Evolutionary conservation across 2,113 vertebrate species (phyloP).

Genomic region (Halcyon malimbica): DNA sequence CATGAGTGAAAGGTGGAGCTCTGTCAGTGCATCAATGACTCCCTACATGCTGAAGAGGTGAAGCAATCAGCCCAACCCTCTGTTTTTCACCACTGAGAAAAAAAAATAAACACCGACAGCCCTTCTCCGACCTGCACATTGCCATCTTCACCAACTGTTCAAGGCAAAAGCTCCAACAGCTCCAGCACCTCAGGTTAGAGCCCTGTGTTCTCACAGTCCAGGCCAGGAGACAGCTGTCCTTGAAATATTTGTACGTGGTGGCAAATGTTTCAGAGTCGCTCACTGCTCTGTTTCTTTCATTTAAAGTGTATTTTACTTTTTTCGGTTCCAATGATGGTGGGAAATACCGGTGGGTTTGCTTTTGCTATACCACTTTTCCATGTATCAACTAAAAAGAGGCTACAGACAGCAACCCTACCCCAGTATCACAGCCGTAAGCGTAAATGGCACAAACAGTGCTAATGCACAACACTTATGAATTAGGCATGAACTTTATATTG

Average conservation of each 20-base stretch:
- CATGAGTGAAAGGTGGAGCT: not conserved
- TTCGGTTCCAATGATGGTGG: not conserved
- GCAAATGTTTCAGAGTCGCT: not conserved
- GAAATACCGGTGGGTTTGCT: not conserved
- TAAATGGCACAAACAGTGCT: not conserved
- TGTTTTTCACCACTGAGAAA: not conserved
- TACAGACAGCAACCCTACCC: not conserved
- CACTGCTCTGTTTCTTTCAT: not conserved
- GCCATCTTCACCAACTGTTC: not conserved
- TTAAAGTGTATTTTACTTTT: not conserved
- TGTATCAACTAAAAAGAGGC: not conserved
- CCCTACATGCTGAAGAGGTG: not conserved
- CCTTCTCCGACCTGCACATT: not conserved
- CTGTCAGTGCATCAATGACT: not conserved
- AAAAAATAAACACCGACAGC: not conserved
- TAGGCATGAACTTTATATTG: not conserved
- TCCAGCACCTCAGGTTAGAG: not conserved
- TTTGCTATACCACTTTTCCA: not conserved
- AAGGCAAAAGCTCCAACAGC: not conserved
- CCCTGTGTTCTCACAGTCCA: not conserved
- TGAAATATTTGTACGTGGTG: not conserved
- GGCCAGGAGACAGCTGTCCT: not conserved
- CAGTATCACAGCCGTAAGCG: not conserved
- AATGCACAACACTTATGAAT: not conserved
- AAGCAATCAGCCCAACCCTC: not conserved